Percentiles rank a stretch among this genome's conserved stretches.
phyloP scores from a whole-genome alignment of 1,140 invertebrate genomes.

The Mycetomoellerius zeteki region DNA sequence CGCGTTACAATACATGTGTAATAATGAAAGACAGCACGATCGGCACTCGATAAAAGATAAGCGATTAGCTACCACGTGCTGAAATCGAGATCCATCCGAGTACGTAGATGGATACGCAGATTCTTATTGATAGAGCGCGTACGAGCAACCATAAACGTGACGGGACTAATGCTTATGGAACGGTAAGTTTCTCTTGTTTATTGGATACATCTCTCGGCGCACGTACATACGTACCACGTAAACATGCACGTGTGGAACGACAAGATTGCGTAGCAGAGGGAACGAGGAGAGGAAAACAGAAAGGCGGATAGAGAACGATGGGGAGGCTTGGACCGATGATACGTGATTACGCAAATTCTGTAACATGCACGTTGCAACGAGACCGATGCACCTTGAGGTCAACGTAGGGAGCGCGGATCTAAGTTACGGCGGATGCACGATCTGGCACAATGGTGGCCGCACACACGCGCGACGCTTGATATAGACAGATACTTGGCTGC shows the following conservation, averaged over 20 bases:
- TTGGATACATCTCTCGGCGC: conserved; percentile 40
- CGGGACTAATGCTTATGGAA: conserved; percentile 29
- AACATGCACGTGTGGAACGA: conserved; percentile 29
- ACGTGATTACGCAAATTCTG: conserved; percentile 84
- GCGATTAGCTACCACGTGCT: conserved; percentile 45
- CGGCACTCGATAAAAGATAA: conserved; percentile 21
- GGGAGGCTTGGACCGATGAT: conserved; percentile 77
- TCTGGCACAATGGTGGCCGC: conserved; percentile 24
- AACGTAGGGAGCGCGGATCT: conserved; percentile 67
- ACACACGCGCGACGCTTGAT: not conserved
- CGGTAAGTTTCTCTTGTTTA: conserved; percentile 58
- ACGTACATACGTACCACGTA: not conserved
- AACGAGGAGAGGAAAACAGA: not conserved
- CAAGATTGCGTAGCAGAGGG: conserved; percentile 34
- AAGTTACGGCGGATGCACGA: conserved; percentile 54
- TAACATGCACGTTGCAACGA: conserved; percentile 80
- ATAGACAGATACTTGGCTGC: conserved; percentile 12
- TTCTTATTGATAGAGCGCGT: conserved; percentile 48
- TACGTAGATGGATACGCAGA: conserved; percentile 30
- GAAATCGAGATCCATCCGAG: conserved; percentile 45
- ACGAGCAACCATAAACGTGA: conserved; percentile 38
- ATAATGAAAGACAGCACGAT: conserved; percentile 5
- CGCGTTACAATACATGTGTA: conserved; percentile 13
- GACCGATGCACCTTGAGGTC: conserved; percentile 78
- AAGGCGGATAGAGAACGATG: not conserved